Evolutionary conservation across 2,113 vertebrate genomes (phyloP).

Genomic region (Chionodraco myersi): DNA sequence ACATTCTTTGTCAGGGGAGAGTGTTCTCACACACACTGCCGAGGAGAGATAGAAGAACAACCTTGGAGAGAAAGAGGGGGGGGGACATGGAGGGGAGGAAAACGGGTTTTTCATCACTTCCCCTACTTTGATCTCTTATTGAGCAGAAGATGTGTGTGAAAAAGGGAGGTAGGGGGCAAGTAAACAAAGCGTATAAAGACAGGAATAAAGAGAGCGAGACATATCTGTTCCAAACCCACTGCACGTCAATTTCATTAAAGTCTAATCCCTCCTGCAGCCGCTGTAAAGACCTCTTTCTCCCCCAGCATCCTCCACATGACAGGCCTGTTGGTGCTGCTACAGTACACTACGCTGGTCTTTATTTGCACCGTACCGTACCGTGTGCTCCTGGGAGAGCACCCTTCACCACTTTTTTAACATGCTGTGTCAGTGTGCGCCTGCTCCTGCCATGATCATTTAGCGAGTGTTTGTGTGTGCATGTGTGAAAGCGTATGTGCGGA

Average conservation of each 20-base stretch:
- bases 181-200: constrained; percentile 24
- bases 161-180: constrained; percentile 11
- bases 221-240: constrained; percentile 19
- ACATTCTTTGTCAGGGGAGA: constrained; percentile 45
- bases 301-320: constrained; percentile 4
- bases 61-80: constrained; percentile 33
- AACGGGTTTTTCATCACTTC: constrained; percentile 63
- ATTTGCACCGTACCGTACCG: constrained; percentile 26
- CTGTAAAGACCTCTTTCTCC: constrained; percentile 18
- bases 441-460: constrained; percentile 47
- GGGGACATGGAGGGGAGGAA: constrained; percentile 50
- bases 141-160: constrained; percentile 29
- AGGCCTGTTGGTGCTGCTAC: constrained; percentile 25
- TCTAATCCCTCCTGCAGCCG: constrained; percentile 24
- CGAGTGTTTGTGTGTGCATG: constrained; percentile 1
- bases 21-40: constrained; percentile 30
- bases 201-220: constrained; percentile 25
- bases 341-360: constrained; percentile 39
- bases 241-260: constrained; percentile 47
- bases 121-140: constrained; percentile 57
- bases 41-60: constrained; percentile 55
- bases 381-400: constrained; percentile 50
- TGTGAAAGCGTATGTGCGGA: constrained; percentile 23
- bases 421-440: constrained; percentile 55
- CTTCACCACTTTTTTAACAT: constrained; percentile 48